Evolutionary conservation across 2,113 vertebrate genomes (phyloP).

Genomic region (Platysteira castanea): DNA sequence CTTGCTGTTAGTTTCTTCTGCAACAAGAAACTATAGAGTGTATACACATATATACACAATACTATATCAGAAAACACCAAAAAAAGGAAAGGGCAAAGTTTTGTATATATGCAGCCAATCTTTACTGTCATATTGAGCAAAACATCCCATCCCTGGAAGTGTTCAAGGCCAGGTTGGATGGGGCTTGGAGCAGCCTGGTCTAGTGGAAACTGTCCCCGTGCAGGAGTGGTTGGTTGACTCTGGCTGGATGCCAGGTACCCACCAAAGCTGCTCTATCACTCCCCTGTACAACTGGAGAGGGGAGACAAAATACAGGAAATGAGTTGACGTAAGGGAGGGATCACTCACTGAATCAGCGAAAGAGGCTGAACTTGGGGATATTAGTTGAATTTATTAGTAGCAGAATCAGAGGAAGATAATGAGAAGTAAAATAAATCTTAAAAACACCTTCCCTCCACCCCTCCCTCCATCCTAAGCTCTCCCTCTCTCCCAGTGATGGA

Average conservation of each 20-base stretch:
- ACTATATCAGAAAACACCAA: neutral
- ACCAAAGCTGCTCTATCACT: neutral
- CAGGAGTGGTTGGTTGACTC: neutral
- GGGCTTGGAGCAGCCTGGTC: neutral
- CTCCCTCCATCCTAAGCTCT: neutral
- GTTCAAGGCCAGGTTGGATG: neutral
- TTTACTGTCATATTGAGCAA: neutral
- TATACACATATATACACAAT: accelerated
- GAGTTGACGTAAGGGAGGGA: neutral
- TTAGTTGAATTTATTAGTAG: neutral
- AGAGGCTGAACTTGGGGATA: neutral
- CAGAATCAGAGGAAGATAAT: neutral
- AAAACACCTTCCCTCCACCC: neutral
- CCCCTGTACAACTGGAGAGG: neutral
- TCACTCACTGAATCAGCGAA: neutral
- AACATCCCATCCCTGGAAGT: neutral
- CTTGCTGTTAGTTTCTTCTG: neutral
- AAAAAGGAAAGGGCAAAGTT: neutral
- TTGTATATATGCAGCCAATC: neutral
- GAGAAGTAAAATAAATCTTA: neutral
- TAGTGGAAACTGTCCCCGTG: neutral
- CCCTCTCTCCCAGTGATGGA: neutral
- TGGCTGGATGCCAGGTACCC: neutral
- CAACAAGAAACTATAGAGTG: neutral
- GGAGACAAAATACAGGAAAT: neutral